Percentiles rank a stretch among this genome's conserved stretches.
These are phyloP conservation scores for Theristicus caerulescens DNA, from an alignment of 2,113 vertebrate species.

Conservation along the genomic window DNA sequence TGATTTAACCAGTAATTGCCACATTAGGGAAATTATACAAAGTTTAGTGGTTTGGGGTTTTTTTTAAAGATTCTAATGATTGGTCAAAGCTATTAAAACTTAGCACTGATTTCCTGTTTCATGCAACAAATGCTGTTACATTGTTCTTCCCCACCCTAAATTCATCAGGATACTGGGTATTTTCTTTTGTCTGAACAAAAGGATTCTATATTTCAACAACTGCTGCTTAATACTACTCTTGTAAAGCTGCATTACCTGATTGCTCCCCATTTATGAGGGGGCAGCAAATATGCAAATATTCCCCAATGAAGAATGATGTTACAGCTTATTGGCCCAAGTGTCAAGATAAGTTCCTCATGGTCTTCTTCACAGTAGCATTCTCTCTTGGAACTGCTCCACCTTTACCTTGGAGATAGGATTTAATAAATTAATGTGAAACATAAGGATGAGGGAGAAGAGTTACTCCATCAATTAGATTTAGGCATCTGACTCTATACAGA, in stretches of 20 bases:
- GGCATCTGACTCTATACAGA: neutral
- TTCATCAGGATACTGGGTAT: neutral
- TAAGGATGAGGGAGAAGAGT: neutral
- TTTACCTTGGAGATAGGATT: neutral
- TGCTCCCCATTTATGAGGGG: neutral
- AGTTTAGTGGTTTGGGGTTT: neutral
- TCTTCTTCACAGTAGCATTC: neutral
- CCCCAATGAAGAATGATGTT: neutral
- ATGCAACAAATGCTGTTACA: neutral
- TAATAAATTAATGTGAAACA: neutral
- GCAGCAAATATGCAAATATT: neutral
- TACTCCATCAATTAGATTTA: neutral
- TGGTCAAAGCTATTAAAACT: neutral
- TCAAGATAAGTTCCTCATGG: neutral
- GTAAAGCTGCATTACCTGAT: neutral
- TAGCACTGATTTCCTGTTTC: neutral
- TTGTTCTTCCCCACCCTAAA: neutral
- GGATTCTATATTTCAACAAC: neutral
- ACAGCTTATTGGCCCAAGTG: neutral
- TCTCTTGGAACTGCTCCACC: neutral
- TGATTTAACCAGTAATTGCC: slow-evolving; percentile 27
- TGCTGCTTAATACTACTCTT: neutral
- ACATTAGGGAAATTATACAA: neutral
- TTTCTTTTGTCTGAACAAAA: neutral
- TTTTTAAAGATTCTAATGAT: neutral